Evolutionary conservation across 1,140 invertebrate species (phyloP).

Genomic region (Tetraneura akinire): DNA sequence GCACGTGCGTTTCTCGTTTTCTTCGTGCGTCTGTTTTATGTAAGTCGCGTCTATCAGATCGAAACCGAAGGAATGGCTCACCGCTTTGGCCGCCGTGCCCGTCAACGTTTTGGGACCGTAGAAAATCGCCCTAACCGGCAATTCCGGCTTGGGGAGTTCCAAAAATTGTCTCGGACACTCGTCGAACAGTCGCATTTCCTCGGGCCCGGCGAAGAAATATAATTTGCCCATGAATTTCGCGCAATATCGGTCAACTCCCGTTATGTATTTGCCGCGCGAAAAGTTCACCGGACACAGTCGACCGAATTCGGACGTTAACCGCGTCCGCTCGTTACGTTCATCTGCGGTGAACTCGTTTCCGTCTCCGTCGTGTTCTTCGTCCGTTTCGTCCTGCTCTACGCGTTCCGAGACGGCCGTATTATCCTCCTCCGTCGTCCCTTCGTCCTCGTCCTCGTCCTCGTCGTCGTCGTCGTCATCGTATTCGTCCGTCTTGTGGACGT

Average conservation of each 20-base stretch:
- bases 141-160: background rate
- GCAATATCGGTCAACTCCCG: background rate
- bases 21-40: background rate
- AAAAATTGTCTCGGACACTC: background rate
- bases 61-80: background rate
- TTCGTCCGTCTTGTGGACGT: too few relatives aligned
- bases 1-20: background rate
- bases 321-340: background rate
- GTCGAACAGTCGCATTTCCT: background rate
- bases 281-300: constrained; percentile 9
- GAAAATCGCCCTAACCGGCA: constrained; percentile 20
- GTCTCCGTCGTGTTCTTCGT: background rate
- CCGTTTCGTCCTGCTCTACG: background rate
- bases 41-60: background rate
- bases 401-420: background rate
- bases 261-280: background rate
- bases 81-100: background rate
- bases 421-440: background rate
- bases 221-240: background rate
- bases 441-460: too few relatives aligned
- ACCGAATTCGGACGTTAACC: background rate
- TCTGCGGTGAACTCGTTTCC: background rate
- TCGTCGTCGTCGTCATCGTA: too few relatives aligned
- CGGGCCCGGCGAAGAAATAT: background rate
- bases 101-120: background rate